These are phyloP conservation scores for Ictalurus furcatus DNA, from an alignment of 2,113 vertebrate genomes.

Conservation along the genomic window DNA sequence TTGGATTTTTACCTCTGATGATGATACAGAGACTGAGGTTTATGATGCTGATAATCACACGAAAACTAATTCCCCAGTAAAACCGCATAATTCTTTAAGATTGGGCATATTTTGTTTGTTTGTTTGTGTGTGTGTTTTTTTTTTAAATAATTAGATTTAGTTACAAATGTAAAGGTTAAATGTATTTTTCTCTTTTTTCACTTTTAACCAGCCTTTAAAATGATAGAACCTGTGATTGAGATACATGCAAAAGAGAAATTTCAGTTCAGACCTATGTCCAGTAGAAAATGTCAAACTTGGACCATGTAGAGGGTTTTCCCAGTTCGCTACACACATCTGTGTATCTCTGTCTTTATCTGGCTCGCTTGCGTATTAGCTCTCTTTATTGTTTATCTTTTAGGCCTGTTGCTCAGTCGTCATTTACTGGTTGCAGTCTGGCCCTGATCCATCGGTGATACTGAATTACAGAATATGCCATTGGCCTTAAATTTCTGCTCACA, in stretches of 20 bases:
- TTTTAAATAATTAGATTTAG: background rate
- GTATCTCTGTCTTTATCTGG: background rate
- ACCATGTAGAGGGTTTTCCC: background rate
- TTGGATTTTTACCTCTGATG: background rate
- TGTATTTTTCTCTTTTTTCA: background rate
- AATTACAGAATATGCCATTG: background rate
- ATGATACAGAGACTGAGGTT: background rate
- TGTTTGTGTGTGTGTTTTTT: background rate
- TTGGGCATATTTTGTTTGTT: no score
- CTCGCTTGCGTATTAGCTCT: background rate
- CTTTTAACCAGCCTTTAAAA: background rate
- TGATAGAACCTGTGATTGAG: background rate
- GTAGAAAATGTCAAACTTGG: background rate
- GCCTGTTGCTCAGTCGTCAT: conserved; percentile 28
- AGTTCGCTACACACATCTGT: background rate
- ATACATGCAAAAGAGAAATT: background rate
- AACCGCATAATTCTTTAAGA: background rate
- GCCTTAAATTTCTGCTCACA: background rate
- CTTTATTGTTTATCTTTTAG: conserved; percentile 28
- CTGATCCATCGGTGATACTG: conserved; percentile 42
- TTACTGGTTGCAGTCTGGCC: conserved; percentile 63
- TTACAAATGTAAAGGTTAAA: background rate
- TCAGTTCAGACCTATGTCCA: background rate
- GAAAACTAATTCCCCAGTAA: background rate
- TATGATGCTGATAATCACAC: background rate